Evolutionary conservation across 2,888 invertebrate genomes (phyloP).

Genomic region (Eurois occulta): DNA sequence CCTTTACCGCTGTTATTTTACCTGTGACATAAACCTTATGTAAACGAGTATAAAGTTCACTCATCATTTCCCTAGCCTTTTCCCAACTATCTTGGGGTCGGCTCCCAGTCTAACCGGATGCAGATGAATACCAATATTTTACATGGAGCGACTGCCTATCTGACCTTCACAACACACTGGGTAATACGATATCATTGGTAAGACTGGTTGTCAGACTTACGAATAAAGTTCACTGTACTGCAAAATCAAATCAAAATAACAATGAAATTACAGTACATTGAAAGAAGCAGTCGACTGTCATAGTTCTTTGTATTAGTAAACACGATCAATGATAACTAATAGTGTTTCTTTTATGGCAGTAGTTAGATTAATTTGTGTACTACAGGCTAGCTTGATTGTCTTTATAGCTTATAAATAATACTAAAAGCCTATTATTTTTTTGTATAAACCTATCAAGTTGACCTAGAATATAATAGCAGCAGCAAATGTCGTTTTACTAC

Average conservation of each 20-base stretch:
- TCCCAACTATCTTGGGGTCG: no score
- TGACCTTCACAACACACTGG: no score
- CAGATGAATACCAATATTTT: no score
- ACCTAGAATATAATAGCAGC: background rate
- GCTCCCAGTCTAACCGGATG: no score
- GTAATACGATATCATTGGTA: no score
- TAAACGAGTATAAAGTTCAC: background rate
- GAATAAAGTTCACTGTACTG: background rate
- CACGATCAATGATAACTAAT: background rate
- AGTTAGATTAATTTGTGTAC: constrained; percentile 16
- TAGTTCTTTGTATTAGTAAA: background rate
- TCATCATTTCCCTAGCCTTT: no score
- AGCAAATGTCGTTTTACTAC: background rate
- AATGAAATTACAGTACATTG: background rate
- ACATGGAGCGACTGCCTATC: no score
- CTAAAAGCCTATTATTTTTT: background rate
- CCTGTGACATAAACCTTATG: background rate
- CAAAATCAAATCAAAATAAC: background rate
- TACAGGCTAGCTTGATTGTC: background rate
- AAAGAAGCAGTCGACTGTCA: background rate
- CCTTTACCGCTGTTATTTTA: background rate
- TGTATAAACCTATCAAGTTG: background rate
- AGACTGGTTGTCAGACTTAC: no score
- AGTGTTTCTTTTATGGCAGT: constrained; percentile 12
- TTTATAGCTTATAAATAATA: background rate